phyloP scores from a whole-genome alignment of 2,888 invertebrate species.

The Chrysodeixis includens region DNA sequence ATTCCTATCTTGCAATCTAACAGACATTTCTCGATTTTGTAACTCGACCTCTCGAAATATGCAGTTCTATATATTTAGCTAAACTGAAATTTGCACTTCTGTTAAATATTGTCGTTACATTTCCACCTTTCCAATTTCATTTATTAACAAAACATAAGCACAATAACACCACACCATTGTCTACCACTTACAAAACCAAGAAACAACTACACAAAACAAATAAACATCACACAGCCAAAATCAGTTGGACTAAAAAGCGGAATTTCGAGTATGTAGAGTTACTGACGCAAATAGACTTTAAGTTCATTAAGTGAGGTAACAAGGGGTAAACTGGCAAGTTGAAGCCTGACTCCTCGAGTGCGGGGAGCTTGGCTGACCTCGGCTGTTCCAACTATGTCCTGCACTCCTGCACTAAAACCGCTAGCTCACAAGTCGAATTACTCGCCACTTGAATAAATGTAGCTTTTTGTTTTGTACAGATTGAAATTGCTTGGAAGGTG shows the following conservation, averaged over 20 bases:
- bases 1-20: too few species aligned
- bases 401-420: slow-evolving; percentile 57
- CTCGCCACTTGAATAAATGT: slow-evolving; percentile 39
- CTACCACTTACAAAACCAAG: too few species aligned
- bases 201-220: not conserved
- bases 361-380: slow-evolving; percentile 58
- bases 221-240: not conserved
- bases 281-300: slow-evolving; percentile 45
- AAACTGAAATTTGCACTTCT: too few species aligned
- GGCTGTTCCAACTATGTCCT: slow-evolving; percentile 63
- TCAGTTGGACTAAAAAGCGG: slow-evolving; percentile 10
- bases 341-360: slow-evolving; percentile 44
- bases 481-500: not conserved
- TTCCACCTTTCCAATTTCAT: too few species aligned
- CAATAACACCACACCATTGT: too few species aligned
- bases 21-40: too few species aligned
- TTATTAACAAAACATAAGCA: too few species aligned
- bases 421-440: slow-evolving; percentile 60
- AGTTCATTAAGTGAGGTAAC: slow-evolving; percentile 66
- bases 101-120: too few species aligned
- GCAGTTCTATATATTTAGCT: too few species aligned
- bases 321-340: slow-evolving; percentile 55
- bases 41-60: too few species aligned
- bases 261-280: slow-evolving; percentile 15
- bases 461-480: slow-evolving; percentile 23